phyloP scores from a whole-genome alignment of 2,113 vertebrate species.

The Notothenia rossii region DNA sequence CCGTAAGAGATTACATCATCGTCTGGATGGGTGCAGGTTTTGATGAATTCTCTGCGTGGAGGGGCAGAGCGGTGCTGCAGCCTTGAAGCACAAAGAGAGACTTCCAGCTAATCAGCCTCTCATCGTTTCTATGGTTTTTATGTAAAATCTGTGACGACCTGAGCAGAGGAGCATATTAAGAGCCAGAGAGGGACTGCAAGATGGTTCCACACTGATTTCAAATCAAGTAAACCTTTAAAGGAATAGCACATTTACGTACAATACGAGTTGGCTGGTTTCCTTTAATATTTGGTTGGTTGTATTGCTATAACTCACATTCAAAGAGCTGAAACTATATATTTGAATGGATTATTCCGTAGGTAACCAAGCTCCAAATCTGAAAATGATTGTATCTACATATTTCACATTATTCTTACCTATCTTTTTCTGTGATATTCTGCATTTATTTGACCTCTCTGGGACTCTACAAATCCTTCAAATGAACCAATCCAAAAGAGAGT shows the following conservation, averaged over 20 bases:
- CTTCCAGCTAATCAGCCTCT: conserved; percentile 11
- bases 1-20: conserved; percentile 78
- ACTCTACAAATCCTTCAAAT: background rate
- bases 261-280: background rate
- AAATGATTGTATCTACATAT: background rate
- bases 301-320: background rate
- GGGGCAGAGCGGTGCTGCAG: conserved; percentile 35
- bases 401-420: background rate
- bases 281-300: background rate
- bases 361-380: background rate
- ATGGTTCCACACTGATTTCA: background rate
- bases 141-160: conserved; percentile 8
- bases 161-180: background rate
- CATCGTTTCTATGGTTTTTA: background rate
- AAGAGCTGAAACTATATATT: background rate
- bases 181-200: background rate
- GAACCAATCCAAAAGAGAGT: background rate
- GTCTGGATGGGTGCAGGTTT: conserved; percentile 69
- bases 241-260: background rate
- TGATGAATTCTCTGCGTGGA: conserved; percentile 50
- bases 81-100: conserved; percentile 35
- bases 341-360: background rate
- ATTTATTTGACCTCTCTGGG: background rate
- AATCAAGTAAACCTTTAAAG: background rate
- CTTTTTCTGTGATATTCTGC: background rate